Percentiles rank a stretch among this genome's conserved stretches.
Evolutionary conservation across 2,888 invertebrate species (phyloP).

Genomic region (Andrena flavipes): DNA sequence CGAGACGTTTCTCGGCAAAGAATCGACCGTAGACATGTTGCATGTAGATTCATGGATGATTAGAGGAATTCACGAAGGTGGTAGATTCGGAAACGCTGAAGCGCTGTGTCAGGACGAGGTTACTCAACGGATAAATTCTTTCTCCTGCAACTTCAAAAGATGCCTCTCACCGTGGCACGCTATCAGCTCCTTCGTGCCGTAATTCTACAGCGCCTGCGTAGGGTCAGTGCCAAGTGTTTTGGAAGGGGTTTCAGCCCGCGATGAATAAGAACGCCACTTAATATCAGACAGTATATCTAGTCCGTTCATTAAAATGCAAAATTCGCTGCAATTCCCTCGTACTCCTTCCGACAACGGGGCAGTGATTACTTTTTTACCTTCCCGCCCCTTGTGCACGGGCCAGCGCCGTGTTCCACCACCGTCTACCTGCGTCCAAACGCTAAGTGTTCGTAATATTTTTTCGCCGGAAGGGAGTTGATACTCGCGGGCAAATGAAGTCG

Average conservation of each 20-base stretch:
- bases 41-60: background rate
- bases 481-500: slow-evolving; percentile 66
- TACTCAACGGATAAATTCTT: too few relatives aligned
- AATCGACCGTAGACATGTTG: background rate
- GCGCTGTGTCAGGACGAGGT: too few relatives aligned
- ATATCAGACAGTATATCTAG: slow-evolving; percentile 54
- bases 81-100: too few relatives aligned
- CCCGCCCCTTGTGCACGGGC: slow-evolving; percentile 21
- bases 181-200: background rate
- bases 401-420: too few relatives aligned
- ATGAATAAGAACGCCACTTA: slow-evolving; percentile 57
- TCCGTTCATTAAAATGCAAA: slow-evolving; percentile 65
- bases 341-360: slow-evolving; percentile 3
- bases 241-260: slow-evolving; percentile 46
- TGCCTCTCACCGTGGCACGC: background rate
- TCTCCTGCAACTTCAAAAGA: background rate
- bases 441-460: slow-evolving; percentile 66
- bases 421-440: slow-evolving; percentile 7
- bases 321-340: slow-evolving; percentile 51
- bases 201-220: slow-evolving; percentile 17
- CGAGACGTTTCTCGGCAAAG: background rate
- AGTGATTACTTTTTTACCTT: slow-evolving; percentile 25
- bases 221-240: slow-evolving; percentile 51
- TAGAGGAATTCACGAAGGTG: too few relatives aligned
- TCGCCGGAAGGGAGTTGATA: slow-evolving; percentile 52